Evolutionary conservation across 2,888 invertebrate species (phyloP).

Genomic region (Therioaphis trifolii): DNA sequence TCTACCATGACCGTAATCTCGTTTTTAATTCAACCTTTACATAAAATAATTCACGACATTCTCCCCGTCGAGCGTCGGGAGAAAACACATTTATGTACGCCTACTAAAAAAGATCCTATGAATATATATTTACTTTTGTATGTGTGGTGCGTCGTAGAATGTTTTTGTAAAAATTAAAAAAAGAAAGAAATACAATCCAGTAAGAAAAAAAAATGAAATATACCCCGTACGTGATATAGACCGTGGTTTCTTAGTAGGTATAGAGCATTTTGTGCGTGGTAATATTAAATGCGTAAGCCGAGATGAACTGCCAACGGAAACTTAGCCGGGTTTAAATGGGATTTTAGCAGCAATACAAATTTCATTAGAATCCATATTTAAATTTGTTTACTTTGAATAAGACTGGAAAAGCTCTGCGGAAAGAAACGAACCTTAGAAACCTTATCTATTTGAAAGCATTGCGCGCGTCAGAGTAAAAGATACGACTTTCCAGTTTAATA

Average conservation of each 20-base stretch:
- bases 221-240: background rate
- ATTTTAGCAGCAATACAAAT: background rate
- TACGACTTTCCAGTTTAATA: background rate
- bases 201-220: too few species aligned
- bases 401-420: background rate
- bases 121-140: background rate
- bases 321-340: background rate
- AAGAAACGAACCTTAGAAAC: background rate
- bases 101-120: background rate
- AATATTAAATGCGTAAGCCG: background rate
- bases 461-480: background rate
- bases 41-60: background rate
- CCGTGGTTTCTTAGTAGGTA: background rate
- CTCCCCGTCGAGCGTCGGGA: background rate
- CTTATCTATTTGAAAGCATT: background rate
- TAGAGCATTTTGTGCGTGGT: background rate
- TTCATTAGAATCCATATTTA: constrained; percentile 2
- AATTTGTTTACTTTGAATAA: background rate
- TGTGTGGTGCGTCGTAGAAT: background rate
- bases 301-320: background rate
- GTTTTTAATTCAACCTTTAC: background rate
- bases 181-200: background rate
- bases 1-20: background rate
- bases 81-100: background rate
- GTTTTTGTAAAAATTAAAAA: background rate